A percentile compares a stretch with the other conserved stretches of the same genome.
phyloP scores from a whole-genome alignment of 2,797 vertebrate genomes.

The Vespertilio murinus region DNA sequence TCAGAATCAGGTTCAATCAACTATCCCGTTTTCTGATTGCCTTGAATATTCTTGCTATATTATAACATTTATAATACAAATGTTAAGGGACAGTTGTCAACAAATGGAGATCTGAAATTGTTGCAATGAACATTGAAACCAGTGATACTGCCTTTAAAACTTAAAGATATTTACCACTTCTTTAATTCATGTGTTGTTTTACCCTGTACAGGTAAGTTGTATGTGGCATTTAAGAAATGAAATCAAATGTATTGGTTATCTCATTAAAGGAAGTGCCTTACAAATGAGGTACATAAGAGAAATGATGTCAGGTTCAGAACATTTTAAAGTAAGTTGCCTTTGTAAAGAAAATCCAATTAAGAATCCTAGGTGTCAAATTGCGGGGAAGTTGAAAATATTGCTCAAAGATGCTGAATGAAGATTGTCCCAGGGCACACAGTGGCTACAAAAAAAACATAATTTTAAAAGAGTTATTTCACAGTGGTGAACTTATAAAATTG shows the following conservation, averaged over 20 bases:
- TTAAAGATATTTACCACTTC: not conserved
- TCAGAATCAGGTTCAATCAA: not conserved
- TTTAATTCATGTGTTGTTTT: not conserved
- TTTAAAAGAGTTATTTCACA: constrained; percentile 16
- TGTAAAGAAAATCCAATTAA: constrained; percentile 5
- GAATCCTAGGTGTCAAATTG: not conserved
- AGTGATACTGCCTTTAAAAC: not conserved
- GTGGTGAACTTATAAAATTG: constrained; percentile 23
- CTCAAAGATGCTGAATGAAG: not conserved
- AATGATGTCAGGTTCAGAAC: not conserved
- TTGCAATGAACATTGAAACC: not conserved
- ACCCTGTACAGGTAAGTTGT: not conserved
- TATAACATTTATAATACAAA: too few relatives aligned
- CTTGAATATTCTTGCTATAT: not conserved
- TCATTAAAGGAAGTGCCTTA: not conserved
- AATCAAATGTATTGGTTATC: not conserved
- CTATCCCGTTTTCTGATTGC: not conserved
- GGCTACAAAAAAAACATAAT: constrained; percentile 20
- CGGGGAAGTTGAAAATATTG: constrained; percentile 34
- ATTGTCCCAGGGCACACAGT: not conserved
- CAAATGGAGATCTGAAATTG: not conserved
- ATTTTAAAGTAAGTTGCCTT: constrained; percentile 36
- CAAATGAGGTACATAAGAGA: not conserved
- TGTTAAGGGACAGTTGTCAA: not conserved
- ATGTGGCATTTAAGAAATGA: not conserved